Percentiles rank a stretch among this genome's conserved stretches.
Conservation (phyloP, 2,888 invertebrate genomes). For the Conchocele bisecta region DNA sequence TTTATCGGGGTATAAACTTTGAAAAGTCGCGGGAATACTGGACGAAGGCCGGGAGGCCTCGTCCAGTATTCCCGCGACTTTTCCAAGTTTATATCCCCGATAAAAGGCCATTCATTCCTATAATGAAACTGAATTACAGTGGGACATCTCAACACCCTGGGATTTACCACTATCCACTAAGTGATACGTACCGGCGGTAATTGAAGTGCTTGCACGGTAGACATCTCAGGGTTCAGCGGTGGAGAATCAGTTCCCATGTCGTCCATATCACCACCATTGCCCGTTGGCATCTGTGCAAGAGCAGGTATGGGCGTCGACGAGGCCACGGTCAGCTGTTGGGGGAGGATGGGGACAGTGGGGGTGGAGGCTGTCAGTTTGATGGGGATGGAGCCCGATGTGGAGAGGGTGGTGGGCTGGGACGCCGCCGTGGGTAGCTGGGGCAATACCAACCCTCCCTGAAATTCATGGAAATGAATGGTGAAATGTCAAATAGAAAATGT, state of each 20-base stretch:
- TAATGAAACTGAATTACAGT: too few relatives aligned
- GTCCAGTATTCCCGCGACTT: too few relatives aligned
- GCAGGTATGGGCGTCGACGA: not conserved
- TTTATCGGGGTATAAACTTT: too few relatives aligned
- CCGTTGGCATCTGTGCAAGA: not conserved
- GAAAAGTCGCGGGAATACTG: too few relatives aligned
- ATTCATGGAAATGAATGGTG: not conserved
- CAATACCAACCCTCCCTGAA: conserved; percentile 47
- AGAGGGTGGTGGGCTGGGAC: conserved; percentile 1
- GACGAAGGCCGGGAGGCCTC: too few relatives aligned
- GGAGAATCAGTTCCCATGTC: not conserved
- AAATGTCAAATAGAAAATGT: not conserved
- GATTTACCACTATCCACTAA: too few relatives aligned
- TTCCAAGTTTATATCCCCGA: too few relatives aligned
- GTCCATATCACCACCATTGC: not conserved
- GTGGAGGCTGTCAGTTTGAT: conserved; percentile 14
- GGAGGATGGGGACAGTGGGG: conserved; percentile 1
- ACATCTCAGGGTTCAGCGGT: conserved; percentile 1
- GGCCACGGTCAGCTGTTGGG: not conserved
- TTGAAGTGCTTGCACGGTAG: conserved; percentile 15
- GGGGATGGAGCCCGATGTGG: not conserved
- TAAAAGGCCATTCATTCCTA: too few relatives aligned
- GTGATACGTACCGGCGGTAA: conserved; percentile 24
- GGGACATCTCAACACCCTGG: too few relatives aligned
- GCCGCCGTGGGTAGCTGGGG: conserved; percentile 27